Evolutionary conservation across 2,797 vertebrate genomes (phyloP).

Genomic region (Crax fasciolata): DNA sequence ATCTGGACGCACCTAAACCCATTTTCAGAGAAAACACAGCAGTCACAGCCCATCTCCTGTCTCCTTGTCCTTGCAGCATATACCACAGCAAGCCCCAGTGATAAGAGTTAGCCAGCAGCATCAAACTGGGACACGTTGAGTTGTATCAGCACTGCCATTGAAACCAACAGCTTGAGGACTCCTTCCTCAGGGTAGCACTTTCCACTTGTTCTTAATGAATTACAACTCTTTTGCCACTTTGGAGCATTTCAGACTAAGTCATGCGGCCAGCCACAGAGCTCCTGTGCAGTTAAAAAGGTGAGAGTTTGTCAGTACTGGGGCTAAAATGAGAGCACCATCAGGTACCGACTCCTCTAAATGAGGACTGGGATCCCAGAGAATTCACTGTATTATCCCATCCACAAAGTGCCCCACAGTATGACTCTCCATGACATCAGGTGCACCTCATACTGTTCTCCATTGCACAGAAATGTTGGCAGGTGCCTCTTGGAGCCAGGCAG

Average conservation of each 20-base stretch:
- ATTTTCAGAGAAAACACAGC: not conserved
- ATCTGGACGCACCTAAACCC: not conserved
- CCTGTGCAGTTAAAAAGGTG: not conserved
- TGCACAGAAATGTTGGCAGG: rapidly evolving
- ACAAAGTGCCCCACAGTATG: not conserved
- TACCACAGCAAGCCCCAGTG: not conserved
- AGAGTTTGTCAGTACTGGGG: not conserved
- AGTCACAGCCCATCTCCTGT: not conserved
- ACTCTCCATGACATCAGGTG: not conserved
- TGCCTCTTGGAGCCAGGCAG: not conserved
- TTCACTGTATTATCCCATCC: not conserved
- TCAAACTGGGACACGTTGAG: rapidly evolving
- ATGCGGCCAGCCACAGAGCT: not conserved
- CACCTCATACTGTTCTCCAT: not conserved
- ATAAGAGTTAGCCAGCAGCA: not conserved
- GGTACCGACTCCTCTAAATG: not conserved
- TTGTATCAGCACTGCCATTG: not conserved
- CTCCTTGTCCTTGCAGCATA: not conserved
- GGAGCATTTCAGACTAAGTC: not conserved
- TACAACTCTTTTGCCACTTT: rapidly evolving
- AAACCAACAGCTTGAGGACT: not conserved
- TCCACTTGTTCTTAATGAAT: not conserved
- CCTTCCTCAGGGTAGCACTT: not conserved
- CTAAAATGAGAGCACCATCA: not conserved
- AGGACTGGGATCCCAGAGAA: not conserved